phyloP scores from a whole-genome alignment of 2,888 invertebrate genomes.

The Diaperis boleti region DNA sequence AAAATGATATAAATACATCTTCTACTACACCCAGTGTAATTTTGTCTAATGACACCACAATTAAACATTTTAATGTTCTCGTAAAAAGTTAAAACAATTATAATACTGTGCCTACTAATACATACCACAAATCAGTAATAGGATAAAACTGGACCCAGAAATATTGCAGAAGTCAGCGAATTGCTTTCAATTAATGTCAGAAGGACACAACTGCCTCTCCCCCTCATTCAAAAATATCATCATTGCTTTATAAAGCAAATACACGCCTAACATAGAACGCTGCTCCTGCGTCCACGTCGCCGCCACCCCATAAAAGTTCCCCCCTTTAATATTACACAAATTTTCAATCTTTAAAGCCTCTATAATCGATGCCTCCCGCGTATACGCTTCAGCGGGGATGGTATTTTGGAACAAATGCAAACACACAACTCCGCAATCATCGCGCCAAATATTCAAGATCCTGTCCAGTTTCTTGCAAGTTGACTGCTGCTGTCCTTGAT shows the following conservation, averaged over 20 bases:
- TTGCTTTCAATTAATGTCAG: conserved; percentile 73
- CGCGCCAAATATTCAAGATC: conserved; percentile 90
- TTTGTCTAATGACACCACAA: conserved; percentile 3
- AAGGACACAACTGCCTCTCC: conserved; percentile 86
- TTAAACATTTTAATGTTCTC: not conserved
- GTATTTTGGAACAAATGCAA: conserved; percentile 92
- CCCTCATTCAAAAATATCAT: conserved; percentile 88
- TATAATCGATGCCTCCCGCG: conserved; percentile 95
- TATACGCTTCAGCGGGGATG: conserved; percentile 92
- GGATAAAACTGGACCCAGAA: conserved; percentile 6
- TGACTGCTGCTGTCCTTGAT: conserved; percentile 66
- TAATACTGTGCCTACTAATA: conserved; percentile 27
- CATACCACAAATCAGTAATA: conserved; percentile 1
- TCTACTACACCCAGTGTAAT: not conserved
- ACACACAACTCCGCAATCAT: conserved; percentile 87
- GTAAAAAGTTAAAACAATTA: no score
- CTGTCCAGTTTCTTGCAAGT: conserved; percentile 75
- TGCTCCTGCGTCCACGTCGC: conserved; percentile 80
- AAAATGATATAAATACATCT: not conserved
- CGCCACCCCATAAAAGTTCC: conserved; percentile 86
- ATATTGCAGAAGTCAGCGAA: not conserved
- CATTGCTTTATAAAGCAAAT: conserved; percentile 84
- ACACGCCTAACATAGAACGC: conserved; percentile 80
- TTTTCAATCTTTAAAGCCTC: conserved; percentile 84
- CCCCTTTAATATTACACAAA: conserved; percentile 82